These are phyloP conservation scores for Tenthredo distinguenda DNA, from an alignment of 2,888 invertebrate species.

Conservation along the genomic window DNA sequence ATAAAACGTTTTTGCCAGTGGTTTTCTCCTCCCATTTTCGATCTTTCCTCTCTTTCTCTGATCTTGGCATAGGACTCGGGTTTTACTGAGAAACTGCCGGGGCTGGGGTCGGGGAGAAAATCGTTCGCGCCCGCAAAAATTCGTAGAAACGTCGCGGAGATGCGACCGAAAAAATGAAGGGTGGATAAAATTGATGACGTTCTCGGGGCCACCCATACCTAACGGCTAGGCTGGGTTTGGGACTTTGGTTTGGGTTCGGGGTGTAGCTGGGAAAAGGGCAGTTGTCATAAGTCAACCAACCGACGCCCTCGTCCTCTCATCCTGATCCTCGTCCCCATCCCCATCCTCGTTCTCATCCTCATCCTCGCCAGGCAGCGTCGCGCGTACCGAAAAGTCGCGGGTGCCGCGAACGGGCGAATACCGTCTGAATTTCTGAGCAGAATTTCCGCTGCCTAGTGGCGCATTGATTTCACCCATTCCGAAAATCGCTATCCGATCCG, in stretches of 20 bases:
- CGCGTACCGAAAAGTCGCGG: neutral
- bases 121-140: slow-evolving; percentile 3
- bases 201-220: slow-evolving; percentile 2
- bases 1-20: neutral
- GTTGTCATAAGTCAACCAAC: slow-evolving; percentile 37
- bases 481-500: slow-evolving; percentile 27
- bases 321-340: neutral
- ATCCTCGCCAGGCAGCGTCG: neutral
- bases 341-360: neutral
- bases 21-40: neutral
- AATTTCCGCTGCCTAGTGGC: neutral
- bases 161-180: slow-evolving; percentile 29
- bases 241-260: neutral
- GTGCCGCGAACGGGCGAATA: slow-evolving; percentile 18
- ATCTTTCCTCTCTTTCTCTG: neutral
- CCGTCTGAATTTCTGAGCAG: slow-evolving; percentile 33
- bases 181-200: slow-evolving; percentile 37
- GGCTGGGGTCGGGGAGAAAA: neutral
- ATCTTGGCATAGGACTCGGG: neutral
- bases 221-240: neutral
- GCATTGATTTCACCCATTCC: slow-evolving; percentile 39
- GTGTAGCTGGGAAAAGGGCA: slow-evolving; percentile 6
- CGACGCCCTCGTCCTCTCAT: slow-evolving; percentile 23
- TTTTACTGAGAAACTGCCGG: neutral
- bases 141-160: slow-evolving; percentile 6